phyloP scores from a whole-genome alignment of 2,113 vertebrate genomes.

The Gorilla gorilla region DNA sequence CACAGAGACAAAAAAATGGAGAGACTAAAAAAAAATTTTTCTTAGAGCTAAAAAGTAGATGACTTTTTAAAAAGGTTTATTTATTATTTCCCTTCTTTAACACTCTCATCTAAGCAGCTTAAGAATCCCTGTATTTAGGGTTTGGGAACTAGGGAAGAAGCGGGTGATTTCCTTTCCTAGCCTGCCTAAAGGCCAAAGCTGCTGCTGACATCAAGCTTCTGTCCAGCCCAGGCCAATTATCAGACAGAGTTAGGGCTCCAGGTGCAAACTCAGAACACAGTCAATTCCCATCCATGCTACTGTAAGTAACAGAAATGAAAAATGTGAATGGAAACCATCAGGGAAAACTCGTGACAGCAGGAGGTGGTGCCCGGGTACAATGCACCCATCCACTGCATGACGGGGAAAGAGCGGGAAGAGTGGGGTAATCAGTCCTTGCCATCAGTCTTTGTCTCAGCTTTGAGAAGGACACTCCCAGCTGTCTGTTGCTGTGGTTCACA shows the following conservation, averaged over 20 bases:
- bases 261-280: not conserved
- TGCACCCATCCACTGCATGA: fast-evolving
- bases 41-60: not conserved
- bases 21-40: not conserved
- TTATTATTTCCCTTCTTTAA: not conserved
- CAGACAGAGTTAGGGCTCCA: not conserved
- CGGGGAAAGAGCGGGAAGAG: not conserved
- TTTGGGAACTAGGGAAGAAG: not conserved
- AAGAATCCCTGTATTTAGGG: not conserved
- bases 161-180: not conserved
- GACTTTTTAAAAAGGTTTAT: not conserved
- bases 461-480: not conserved
- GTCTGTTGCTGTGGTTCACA: not conserved
- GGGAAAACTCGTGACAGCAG: not conserved
- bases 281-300: not conserved
- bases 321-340: not conserved
- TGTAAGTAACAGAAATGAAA: not conserved
- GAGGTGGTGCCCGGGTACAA: not conserved
- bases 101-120: not conserved
- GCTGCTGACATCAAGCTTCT: not conserved
- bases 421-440: not conserved
- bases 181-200: not conserved
- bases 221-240: not conserved
- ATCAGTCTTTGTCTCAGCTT: not conserved
- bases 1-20: not conserved